Evolutionary conservation across 1,140 invertebrate species (phyloP).

Genomic region (Diploscapter pachys): DNA sequence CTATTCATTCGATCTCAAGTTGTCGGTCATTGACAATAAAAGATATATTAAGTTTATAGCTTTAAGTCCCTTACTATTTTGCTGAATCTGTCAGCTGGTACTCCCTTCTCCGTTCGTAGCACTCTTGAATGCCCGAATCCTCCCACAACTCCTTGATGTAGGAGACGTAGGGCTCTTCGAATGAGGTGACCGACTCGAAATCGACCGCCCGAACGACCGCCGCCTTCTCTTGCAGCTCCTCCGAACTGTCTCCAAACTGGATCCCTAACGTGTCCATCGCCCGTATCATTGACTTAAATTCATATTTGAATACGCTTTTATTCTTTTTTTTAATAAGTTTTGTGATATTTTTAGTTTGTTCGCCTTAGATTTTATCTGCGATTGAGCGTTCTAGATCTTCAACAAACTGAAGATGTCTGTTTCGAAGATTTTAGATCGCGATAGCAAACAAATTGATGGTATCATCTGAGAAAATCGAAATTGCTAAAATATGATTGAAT

Average conservation of each 20-base stretch:
- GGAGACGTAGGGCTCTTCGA: conserved; percentile 92
- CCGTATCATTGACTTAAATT: conserved; percentile 76
- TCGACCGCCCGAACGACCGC: conserved; percentile 90
- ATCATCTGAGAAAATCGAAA: conserved; percentile 2
- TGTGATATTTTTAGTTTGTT: too few species aligned
- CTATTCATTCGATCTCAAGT: background rate
- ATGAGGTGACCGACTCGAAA: conserved; percentile 96
- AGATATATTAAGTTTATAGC: conserved; percentile 9
- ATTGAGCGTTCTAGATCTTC: too few species aligned
- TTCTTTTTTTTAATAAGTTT: background rate
- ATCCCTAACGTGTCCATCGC: conserved; percentile 99
- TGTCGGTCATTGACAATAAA: background rate
- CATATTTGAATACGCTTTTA: background rate
- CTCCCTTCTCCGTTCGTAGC: conserved; percentile 96
- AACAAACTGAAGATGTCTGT: too few species aligned
- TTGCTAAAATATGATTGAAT: background rate
- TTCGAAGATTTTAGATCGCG: too few species aligned
- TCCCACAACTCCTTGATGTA: conserved; percentile 95
- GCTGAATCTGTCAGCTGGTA: conserved; percentile 99
- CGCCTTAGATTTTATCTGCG: too few species aligned
- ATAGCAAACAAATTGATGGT: too few species aligned
- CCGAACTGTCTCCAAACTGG: conserved; percentile 81
- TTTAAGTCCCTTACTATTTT: conserved; percentile 80
- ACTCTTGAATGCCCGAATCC: conserved; percentile 95
- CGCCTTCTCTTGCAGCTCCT: conserved; percentile 68